Conservation (phyloP, 2,113 vertebrate species). For the Lasiurus cinereus region DNA sequence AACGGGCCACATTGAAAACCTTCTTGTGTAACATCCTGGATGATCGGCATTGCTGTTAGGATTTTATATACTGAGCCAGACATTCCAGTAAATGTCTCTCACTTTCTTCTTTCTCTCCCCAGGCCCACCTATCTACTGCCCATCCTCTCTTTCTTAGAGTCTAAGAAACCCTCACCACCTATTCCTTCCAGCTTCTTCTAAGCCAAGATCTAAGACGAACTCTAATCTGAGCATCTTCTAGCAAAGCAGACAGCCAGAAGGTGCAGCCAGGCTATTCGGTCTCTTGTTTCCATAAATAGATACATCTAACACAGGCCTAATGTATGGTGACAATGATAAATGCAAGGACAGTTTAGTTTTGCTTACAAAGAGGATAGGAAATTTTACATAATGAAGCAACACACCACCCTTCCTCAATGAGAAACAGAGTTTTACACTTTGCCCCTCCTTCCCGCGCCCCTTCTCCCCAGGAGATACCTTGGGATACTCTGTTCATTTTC, state of each 20-base stretch:
- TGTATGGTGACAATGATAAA: neutral
- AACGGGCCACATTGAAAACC: slow-evolving; percentile 11
- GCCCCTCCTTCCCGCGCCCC: neutral
- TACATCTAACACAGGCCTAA: slow-evolving; percentile 3
- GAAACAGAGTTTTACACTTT: neutral
- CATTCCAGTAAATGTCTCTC: neutral
- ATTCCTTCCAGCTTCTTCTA: neutral
- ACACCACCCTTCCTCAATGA: neutral
- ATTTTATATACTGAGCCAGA: neutral
- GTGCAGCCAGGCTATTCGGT: neutral
- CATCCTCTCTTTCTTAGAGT: neutral
- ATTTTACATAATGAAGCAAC: slow-evolving; percentile 42
- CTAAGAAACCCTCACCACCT: neutral
- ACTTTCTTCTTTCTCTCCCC: neutral
- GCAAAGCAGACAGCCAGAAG: slow-evolving; percentile 41
- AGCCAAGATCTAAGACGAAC: neutral
- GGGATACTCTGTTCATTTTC: slow-evolving; percentile 64
- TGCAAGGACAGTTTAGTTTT: neutral
- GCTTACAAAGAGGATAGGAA: neutral
- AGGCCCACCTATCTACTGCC: neutral
- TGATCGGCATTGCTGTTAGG: neutral
- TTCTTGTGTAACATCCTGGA: neutral
- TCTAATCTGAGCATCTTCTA: neutral
- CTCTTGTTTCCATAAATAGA: slow-evolving; percentile 58
- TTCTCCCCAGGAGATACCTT: slow-evolving; percentile 36